Evolutionary conservation across 1,140 invertebrate genomes (phyloP).

Genomic region (Eupeodes corollae): DNA sequence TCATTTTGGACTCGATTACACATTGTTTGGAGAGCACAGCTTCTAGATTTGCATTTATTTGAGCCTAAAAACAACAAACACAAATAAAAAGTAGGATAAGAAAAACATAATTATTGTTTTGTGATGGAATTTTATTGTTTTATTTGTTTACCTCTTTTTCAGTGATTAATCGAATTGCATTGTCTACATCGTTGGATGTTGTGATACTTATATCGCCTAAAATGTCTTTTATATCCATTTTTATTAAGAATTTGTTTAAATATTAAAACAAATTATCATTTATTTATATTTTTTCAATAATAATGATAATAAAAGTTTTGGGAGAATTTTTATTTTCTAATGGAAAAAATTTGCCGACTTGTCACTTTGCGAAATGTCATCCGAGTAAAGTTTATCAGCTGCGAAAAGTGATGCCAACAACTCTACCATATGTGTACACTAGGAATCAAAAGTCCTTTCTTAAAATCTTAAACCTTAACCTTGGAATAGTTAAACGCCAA

Average conservation of each 20-base stretch:
- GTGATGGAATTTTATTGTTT: constrained; percentile 1
- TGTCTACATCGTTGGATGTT: constrained; percentile 19
- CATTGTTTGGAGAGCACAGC: constrained; percentile 42
- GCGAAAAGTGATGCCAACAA: no score
- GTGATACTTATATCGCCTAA: constrained; percentile 11
- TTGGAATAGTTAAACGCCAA: no score
- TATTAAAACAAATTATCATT: no score
- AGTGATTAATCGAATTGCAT: constrained; percentile 12
- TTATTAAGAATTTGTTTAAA: not conserved
- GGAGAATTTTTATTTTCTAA: no score
- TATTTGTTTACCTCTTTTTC: constrained; percentile 19
- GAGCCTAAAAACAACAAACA: constrained; percentile 29
- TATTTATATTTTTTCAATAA: no score
- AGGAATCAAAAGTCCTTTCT: no score
- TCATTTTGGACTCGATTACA: constrained; percentile 47
- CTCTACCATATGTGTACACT: no score
- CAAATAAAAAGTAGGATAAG: not conserved
- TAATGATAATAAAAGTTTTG: no score
- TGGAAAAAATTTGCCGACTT: no score
- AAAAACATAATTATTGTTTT: not conserved
- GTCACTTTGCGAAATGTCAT: no score
- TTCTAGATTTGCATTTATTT: constrained; percentile 41
- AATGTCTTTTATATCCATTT: constrained; percentile 6
- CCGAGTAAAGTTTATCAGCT: no score
- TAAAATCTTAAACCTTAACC: no score